Evolutionary conservation across 2,113 vertebrate genomes (phyloP).

Genomic region (Astatoreochromis straeleni): DNA sequence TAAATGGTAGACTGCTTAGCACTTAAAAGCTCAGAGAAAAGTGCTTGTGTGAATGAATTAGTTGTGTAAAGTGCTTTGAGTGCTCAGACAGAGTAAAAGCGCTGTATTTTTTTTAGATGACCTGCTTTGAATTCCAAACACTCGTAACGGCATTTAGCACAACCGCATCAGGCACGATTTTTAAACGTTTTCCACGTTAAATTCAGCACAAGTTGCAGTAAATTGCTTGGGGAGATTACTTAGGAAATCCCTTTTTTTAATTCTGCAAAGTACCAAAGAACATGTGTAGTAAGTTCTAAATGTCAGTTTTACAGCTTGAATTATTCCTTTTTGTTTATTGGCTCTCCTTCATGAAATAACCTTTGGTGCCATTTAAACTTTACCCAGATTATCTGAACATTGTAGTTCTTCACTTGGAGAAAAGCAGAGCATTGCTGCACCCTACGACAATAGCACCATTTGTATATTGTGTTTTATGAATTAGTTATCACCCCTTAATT

Average conservation of each 20-base stretch:
- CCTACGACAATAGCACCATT: not conserved
- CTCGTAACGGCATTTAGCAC: not conserved
- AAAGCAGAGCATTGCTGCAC: not conserved
- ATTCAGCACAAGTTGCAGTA: not conserved
- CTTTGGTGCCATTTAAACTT: not conserved
- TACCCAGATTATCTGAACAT: not conserved
- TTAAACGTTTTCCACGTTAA: not conserved
- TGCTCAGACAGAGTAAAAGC: not conserved
- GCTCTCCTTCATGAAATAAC: not conserved
- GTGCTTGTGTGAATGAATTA: rapidly evolving
- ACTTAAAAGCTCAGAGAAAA: not conserved
- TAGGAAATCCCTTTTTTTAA: not conserved
- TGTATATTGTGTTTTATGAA: no score
- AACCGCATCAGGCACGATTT: not conserved
- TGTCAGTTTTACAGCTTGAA: not conserved
- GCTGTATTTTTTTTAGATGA: not conserved
- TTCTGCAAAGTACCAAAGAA: not conserved
- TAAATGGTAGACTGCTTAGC: rapidly evolving
- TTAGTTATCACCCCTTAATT: not conserved
- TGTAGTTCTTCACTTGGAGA: not conserved
- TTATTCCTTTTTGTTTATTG: not conserved
- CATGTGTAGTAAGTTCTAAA: not conserved
- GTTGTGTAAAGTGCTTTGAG: not conserved
- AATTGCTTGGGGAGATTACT: not conserved
- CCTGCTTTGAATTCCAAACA: not conserved